Conservation (phyloP, 1,140 invertebrate species). For the Amyelois transitella region DNA sequence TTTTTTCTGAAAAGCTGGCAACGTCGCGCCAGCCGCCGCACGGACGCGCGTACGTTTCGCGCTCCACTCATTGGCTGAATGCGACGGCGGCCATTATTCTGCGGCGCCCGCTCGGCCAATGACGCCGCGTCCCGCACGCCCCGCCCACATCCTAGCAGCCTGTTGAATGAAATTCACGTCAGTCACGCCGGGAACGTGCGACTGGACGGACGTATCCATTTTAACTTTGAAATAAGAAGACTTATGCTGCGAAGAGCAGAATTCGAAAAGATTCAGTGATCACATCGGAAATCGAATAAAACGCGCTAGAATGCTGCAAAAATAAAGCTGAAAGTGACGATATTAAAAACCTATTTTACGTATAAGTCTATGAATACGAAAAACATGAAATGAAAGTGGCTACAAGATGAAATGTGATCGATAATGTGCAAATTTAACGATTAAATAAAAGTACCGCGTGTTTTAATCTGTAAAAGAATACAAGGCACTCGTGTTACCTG, state of each 20-base stretch:
- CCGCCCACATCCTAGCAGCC: conserved; percentile 61
- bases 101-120: conserved; percentile 52
- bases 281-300: conserved; percentile 1
- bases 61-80: conserved; percentile 66
- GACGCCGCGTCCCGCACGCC: conserved; percentile 63
- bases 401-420: background rate
- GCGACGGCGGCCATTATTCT: conserved; percentile 63
- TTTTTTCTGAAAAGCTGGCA: conserved; percentile 68
- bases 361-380: background rate
- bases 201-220: conserved; percentile 15
- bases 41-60: conserved; percentile 67
- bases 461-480: background rate
- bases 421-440: no score
- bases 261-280: conserved; percentile 11
- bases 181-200: conserved; percentile 40
- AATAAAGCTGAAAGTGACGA: background rate
- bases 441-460: background rate
- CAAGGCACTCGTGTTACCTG: background rate
- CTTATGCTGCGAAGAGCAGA: background rate
- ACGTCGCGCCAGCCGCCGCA: conserved; percentile 59
- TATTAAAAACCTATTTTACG: background rate
- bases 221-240: background rate
- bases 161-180: conserved; percentile 57
- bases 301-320: conserved; percentile 4
- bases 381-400: background rate